Base-by-base conservation (phyloP, 2,113 vertebrate species). In the Gallinago media region DNA sequence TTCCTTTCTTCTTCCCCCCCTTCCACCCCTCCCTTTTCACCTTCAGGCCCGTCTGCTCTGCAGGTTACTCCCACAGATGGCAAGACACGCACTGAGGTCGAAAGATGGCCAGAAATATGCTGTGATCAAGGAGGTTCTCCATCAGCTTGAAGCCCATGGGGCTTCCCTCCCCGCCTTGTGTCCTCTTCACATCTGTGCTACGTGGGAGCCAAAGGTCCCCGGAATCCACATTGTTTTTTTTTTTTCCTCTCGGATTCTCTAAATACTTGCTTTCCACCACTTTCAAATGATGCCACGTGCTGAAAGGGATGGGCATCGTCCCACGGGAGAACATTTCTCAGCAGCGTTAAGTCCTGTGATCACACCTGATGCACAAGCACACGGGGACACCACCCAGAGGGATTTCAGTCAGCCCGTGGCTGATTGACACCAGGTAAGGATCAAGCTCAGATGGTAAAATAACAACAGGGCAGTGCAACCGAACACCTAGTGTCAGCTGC, bases 401-500 rank as follows among this genome's bases (percentile, higher is more conserved):
- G n/a, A n/a, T n/a, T n/a, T n/a, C n/a, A n/a, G n/a, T n/a, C n/a
- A n/a, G n/a, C n/a, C n/a, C n/a, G n/a, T n/a, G n/a, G n/a, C n/a
- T n/a, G n/a, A n/a, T n/a, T n/a, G n/a, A n/a, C n/a, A n/a, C n/a
- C n/a, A n/a, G n/a, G n/a, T n/a, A n/a, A n/a, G n/a, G n/a, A n/a
- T n/a, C n/a, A n/a, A n/a, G n/a, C n/a, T n/a, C n/a, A n/a, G n/a
- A n/a, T n/a, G n/a, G n/a, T n/a, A n/a, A n/a, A n/a, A n/a, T n/a
- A n/a, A n/a, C n/a, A n/a, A n/a, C n/a, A n/a, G n/a, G n/a, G n/a
- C 73, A 98, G 98, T n/a, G 98, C 99, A 44, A 96, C 97, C 0
- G 99, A 99, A 80, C 99, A 99, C 95, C 98, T 99, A 21, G 85
- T 99, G 66, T 99, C 99, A 19, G 99, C 99, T 72, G 99, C 99